Base-by-base conservation (phyloP, 2,113 vertebrate genomes). In the Falcunculus frontatus region DNA sequence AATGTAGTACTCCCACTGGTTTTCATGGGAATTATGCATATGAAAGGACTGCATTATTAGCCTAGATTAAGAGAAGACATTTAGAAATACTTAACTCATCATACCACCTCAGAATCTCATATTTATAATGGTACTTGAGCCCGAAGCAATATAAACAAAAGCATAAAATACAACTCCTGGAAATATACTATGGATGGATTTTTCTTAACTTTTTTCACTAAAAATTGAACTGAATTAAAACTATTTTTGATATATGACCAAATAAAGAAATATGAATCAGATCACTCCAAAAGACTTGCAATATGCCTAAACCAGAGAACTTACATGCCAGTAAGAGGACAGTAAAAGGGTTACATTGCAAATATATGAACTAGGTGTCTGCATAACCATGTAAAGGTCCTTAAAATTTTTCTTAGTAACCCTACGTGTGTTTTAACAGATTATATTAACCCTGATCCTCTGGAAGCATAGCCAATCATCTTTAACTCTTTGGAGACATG, bases 11-110 rank as follows among this genome's bases (percentile, higher is more conserved):
- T 94, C 50, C 42, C 70, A 83, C 63, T 80, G 27, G 27, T 89
- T 87, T 94, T 87, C 59, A 73, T 29, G 35, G 53, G 52, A 93
- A 79, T 91, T 88, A 73, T 60, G 47, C 63, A 88, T 47, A 74
- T 74, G 39, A 91, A 90, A 85, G 46, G 69, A 84, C 22, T 75
- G 35, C 22, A 87, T 91, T 94, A 91, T 60, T 85, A 80, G 42
- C 15, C 39, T 60, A 87, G 35, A 91, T 84, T 87, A 95, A 79
- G 57, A 68, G 29, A 91, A 82, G 50, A 42, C 33, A 62, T 91
- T 95, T 75, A 67, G 53, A 91, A 91, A 87, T 76, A 92, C 52
- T 84, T 89, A 91, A 85, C 32, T 75, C 77, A 95, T 74, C 70
- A 90, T 41, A 62, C 16, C 50, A 87, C 70, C 91, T 94, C 74